Conservation (phyloP, 2,797 vertebrate species). For the Melanotaenia maccullochi region DNA sequence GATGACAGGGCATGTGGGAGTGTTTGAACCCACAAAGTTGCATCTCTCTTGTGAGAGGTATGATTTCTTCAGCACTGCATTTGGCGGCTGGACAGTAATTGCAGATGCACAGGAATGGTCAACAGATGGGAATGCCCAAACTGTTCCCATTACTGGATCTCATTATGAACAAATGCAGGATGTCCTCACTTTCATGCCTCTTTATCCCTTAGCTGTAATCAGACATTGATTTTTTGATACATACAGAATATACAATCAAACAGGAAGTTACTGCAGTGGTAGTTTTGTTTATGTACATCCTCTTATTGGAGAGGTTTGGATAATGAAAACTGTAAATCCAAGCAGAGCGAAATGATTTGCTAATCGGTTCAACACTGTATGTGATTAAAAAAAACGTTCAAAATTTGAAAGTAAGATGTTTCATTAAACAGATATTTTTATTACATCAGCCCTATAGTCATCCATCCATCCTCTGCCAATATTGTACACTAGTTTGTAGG, state of each 20-base stretch:
- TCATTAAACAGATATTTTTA: background rate
- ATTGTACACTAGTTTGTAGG: too few relatives aligned
- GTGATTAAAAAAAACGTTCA: background rate
- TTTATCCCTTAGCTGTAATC: slow-evolving; percentile 55
- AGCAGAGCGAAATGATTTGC: background rate
- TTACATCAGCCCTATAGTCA: background rate
- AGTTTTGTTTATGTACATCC: slow-evolving; percentile 33
- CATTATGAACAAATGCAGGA: slow-evolving; percentile 62
- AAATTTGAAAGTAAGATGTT: background rate
- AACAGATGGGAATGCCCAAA: slow-evolving; percentile 75
- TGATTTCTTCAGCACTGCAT: slow-evolving; percentile 46
- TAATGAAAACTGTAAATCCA: background rate
- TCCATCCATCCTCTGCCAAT: too few relatives aligned
- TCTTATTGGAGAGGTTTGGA: slow-evolving; percentile 17
- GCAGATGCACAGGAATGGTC: slow-evolving; percentile 53
- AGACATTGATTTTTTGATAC: slow-evolving; percentile 46
- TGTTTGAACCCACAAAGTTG: slow-evolving; percentile 39
- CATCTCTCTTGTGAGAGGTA: slow-evolving; percentile 42
- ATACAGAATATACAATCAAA: slow-evolving; percentile 41
- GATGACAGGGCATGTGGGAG: slow-evolving; percentile 69
- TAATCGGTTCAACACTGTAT: background rate
- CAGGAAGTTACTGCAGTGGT: slow-evolving; percentile 30
- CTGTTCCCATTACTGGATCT: slow-evolving; percentile 64
- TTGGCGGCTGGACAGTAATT: slow-evolving; percentile 50
- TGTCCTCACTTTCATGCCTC: slow-evolving; percentile 54